These are phyloP conservation scores for Amphipoea lucens DNA, from an alignment of 2,888 invertebrate genomes.

Conservation along the genomic window DNA sequence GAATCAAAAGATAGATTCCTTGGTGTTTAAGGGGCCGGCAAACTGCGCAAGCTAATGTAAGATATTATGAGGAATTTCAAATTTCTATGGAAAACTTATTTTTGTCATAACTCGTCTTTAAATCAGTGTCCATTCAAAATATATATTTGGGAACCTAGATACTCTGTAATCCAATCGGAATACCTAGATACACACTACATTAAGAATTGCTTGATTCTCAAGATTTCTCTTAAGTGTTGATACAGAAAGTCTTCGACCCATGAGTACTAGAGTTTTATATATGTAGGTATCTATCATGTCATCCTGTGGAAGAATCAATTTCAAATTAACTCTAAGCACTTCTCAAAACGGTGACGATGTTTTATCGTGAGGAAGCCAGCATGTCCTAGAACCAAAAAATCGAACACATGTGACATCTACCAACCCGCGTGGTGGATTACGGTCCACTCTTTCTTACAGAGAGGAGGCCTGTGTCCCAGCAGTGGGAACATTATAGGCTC, in stretches of 20 bases:
- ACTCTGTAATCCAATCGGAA: too few relatives aligned
- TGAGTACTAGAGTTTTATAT: neutral
- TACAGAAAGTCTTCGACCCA: neutral
- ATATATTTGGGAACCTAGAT: too few relatives aligned
- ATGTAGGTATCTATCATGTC: neutral
- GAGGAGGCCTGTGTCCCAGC: neutral
- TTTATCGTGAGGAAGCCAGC: neutral
- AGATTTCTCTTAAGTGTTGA: too few relatives aligned
- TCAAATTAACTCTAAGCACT: neutral
- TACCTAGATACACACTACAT: too few relatives aligned
- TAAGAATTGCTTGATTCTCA: too few relatives aligned
- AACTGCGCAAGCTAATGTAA: too few relatives aligned
- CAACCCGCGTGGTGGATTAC: neutral
- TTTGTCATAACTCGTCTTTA: too few relatives aligned
- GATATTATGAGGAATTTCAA: too few relatives aligned
- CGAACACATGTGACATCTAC: neutral
- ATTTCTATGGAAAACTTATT: too few relatives aligned
- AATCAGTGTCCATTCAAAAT: too few relatives aligned
- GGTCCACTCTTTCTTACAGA: neutral
- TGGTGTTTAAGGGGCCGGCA: neutral
- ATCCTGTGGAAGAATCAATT: neutral
- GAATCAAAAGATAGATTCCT: neutral
- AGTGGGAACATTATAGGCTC: neutral
- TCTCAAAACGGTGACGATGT: neutral
- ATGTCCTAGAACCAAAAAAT: neutral